phyloP scores from a whole-genome alignment of 2,888 invertebrate genomes.

The Syritta pipiens region DNA sequence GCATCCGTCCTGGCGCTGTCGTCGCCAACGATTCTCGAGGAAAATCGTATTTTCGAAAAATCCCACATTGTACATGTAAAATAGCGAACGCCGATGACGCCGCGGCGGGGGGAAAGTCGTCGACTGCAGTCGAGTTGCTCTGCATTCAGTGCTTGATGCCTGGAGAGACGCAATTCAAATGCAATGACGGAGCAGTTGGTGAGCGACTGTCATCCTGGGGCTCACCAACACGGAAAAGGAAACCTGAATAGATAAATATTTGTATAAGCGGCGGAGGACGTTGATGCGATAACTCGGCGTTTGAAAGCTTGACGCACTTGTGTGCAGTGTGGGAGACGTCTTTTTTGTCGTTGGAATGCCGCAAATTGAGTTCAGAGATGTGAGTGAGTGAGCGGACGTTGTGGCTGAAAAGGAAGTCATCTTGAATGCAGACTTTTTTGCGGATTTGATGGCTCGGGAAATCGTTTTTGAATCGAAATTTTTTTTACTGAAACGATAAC shows the following conservation, averaged over 20 bases:
- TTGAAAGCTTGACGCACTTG: conserved; percentile 13
- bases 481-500: no score
- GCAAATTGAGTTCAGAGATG: conserved; percentile 35
- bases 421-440: no score
- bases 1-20: conserved; percentile 27
- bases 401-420: no score
- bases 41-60: conserved; percentile 50
- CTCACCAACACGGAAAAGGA: conserved; percentile 12
- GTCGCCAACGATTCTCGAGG: conserved; percentile 38
- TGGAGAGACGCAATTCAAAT: conserved; percentile 53
- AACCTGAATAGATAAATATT: conserved; percentile 43
- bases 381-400: no score
- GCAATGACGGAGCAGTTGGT: conserved; percentile 59
- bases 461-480: no score
- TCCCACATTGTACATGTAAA: conserved; percentile 43
- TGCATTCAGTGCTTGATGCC: conserved; percentile 52
- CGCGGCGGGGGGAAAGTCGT: no score
- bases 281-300: conserved; percentile 41
- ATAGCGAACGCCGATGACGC: conserved; percentile 35
- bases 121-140: conserved; percentile 41
- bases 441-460: no score
- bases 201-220: conserved; percentile 36
- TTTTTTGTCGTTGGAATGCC: no score
- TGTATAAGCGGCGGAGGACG: conserved; percentile 49
- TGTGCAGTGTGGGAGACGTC: no score